Percentiles rank a stretch among this genome's conserved stretches.
Evolutionary conservation across 2,797 vertebrate species (phyloP).

Genomic region (Xiphophorus birchmanni): DNA sequence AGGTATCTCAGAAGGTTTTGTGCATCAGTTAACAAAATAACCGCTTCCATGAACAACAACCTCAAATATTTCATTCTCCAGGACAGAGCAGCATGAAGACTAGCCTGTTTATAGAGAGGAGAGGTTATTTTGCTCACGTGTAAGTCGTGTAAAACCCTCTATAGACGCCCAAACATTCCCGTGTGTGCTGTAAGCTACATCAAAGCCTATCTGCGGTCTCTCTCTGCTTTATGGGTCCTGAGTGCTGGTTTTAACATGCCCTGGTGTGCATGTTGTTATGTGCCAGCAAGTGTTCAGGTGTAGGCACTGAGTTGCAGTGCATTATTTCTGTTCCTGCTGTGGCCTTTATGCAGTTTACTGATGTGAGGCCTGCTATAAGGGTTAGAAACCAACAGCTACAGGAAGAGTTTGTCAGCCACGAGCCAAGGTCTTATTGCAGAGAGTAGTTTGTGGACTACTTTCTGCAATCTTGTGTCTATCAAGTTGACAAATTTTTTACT

Average conservation of each 20-base stretch:
- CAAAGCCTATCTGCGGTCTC: constrained; percentile 44
- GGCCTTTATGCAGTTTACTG: neutral
- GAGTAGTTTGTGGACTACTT: neutral
- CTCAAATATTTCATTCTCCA: constrained; percentile 25
- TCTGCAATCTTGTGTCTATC: neutral
- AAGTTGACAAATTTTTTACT: neutral
- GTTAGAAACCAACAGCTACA: neutral
- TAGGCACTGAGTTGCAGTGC: neutral
- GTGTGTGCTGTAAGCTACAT: constrained; percentile 23
- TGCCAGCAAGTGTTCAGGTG: constrained; percentile 12
- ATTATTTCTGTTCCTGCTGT: neutral
- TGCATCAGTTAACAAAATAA: constrained; percentile 15
- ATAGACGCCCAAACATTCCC: constrained; percentile 39
- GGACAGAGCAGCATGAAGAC: neutral
- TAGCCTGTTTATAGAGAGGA: constrained; percentile 18
- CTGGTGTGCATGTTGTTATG: constrained; percentile 9
- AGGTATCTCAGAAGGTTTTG: neutral
- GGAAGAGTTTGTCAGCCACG: neutral
- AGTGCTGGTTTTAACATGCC: constrained; percentile 5
- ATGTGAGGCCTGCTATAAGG: neutral
- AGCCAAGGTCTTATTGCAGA: neutral
- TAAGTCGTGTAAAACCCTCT: constrained; percentile 36
- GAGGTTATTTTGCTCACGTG: constrained; percentile 37
- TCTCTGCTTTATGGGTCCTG: constrained; percentile 26
- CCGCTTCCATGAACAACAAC: constrained; percentile 27